Percentiles rank a stretch among this genome's conserved stretches.
These are phyloP conservation scores for Gymnorhina tibicen DNA, from an alignment of 2,113 vertebrate species.

Conservation along the genomic window DNA sequence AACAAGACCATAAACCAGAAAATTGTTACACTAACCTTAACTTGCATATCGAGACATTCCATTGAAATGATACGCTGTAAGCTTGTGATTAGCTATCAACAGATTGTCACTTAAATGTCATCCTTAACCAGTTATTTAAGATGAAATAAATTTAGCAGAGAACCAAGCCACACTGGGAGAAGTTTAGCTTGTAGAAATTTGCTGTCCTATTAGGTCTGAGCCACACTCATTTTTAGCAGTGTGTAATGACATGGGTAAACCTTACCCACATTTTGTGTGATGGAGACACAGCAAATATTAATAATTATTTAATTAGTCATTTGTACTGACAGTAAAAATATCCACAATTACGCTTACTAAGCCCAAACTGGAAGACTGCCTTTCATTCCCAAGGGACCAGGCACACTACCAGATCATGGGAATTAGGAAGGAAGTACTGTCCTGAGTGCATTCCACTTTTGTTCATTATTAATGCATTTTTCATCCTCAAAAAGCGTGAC, in stretches of 20 bases:
- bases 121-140: neutral
- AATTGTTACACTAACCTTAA: neutral
- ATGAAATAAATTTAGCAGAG: neutral
- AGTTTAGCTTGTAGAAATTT: neutral
- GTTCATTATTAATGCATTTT: neutral
- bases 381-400: neutral
- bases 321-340: neutral
- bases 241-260: neutral
- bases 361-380: neutral
- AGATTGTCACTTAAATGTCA: slow-evolving; percentile 37
- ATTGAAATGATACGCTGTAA: neutral
- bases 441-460: neutral
- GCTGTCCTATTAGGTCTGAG: neutral
- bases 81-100: slow-evolving; percentile 16
- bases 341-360: neutral
- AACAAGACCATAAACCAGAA: neutral
- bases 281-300: neutral
- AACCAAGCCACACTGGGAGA: neutral
- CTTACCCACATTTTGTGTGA: neutral
- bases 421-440: neutral
- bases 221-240: neutral
- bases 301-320: neutral
- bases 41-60: neutral
- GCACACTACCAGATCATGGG: neutral
- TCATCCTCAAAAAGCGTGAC: neutral